These are phyloP conservation scores for Chrysomela aeneicollis DNA, from an alignment of 2,888 invertebrate genomes.

Conservation along the genomic window DNA sequence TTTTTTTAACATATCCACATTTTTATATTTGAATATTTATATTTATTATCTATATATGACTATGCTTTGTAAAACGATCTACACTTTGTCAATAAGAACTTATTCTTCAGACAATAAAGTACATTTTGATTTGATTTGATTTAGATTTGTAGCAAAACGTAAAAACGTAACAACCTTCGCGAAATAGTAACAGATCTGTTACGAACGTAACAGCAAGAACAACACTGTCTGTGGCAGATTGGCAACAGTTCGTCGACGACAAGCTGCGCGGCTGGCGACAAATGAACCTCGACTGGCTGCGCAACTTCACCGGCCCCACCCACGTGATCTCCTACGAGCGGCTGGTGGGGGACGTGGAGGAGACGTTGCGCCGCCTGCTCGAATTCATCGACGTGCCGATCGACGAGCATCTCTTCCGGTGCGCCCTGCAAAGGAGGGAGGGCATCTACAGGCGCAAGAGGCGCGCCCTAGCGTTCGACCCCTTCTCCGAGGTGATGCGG, in stretches of 20 bases:
- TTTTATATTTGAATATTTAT: too few relatives aligned
- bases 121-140: too few relatives aligned
- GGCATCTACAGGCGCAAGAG: constrained; percentile 78
- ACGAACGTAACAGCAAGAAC: too few relatives aligned
- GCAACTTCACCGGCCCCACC: constrained; percentile 72
- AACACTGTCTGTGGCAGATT: constrained; percentile 66
- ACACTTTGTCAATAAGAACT: too few relatives aligned
- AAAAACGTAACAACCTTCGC: too few relatives aligned
- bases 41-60: too few relatives aligned
- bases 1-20: too few relatives aligned
- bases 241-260: constrained; percentile 74
- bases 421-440: constrained; percentile 58
- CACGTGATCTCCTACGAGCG: constrained; percentile 77
- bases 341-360: constrained; percentile 69
- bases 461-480: constrained; percentile 73
- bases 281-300: constrained; percentile 75
- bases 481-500: constrained; percentile 73
- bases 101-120: too few relatives aligned
- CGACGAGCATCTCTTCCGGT: constrained; percentile 50
- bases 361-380: constrained; percentile 67
- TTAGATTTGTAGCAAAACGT: too few relatives aligned
- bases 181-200: too few relatives aligned
- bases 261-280: constrained; percentile 74
- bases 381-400: constrained; percentile 64
- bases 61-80: too few relatives aligned